phyloP scores from a whole-genome alignment of 30 jellyfish, hydroid and myxozoan genomes.

The Turritopsis dohrnii region DNA sequence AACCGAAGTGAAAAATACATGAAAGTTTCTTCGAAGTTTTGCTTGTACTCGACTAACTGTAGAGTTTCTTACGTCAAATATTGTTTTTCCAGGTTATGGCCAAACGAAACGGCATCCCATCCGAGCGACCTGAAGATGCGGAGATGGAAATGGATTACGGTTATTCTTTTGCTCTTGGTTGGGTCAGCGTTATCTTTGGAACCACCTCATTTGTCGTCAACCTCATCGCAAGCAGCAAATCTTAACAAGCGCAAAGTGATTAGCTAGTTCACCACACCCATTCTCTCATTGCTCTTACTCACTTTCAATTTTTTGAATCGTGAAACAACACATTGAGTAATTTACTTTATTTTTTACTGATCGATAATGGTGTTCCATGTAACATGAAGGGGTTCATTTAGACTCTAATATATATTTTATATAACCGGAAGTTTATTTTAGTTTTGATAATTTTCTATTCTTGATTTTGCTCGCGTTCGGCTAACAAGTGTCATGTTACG shows the following conservation, averaged over 20 bases:
- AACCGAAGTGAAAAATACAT: background rate
- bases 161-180: constrained; percentile 36
- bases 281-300: no score
- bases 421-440: background rate
- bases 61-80: background rate
- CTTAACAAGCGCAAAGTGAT: background rate
- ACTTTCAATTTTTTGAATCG: no score
- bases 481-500: no score
- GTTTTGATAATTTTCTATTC: background rate
- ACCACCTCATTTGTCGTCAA: constrained; percentile 25
- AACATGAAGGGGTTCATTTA: background rate
- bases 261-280: no score
- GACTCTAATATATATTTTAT: background rate
- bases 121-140: constrained; percentile 40
- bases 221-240: constrained; percentile 24
- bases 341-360: background rate
- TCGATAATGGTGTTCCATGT: background rate
- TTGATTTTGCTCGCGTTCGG: background rate
- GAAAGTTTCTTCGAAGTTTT: background rate
- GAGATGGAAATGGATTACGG: constrained; percentile 29
- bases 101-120: constrained; percentile 34
- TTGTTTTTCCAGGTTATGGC: constrained; percentile 32
- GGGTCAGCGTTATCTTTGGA: constrained; percentile 26
- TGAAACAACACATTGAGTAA: background rate
- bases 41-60: background rate